phyloP scores from a whole-genome alignment of 1,140 invertebrate species.

The Mizuhopecten yessoensis region DNA sequence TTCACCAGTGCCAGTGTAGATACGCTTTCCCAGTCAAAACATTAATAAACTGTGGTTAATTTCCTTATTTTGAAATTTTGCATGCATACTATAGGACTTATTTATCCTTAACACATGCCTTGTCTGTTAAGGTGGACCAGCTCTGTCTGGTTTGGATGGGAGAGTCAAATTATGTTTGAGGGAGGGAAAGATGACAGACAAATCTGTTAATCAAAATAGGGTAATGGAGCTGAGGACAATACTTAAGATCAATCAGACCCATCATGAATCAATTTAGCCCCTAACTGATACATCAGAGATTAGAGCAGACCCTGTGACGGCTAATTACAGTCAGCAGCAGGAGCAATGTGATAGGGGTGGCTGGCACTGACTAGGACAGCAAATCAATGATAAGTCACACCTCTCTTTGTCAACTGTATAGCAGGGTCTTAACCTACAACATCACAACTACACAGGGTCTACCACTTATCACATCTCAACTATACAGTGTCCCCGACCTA shows the following conservation, averaged over 20 bases:
- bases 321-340: not conserved
- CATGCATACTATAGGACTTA: not conserved
- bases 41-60: not conserved
- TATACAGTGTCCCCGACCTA: too few relatives aligned
- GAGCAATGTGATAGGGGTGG: not conserved
- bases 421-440: not conserved
- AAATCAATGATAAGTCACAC: not conserved
- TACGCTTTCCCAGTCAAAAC: not conserved
- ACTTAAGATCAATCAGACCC: not conserved
- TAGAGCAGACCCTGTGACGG: not conserved
- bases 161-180: not conserved
- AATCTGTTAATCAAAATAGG: not conserved
- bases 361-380: not conserved
- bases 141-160: not conserved
- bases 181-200: not conserved
- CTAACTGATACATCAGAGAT: not conserved
- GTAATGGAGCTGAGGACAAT: not conserved
- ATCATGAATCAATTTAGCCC: not conserved
- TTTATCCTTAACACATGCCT: not conserved
- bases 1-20: not conserved
- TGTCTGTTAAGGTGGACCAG: not conserved
- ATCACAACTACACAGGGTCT: too few relatives aligned
- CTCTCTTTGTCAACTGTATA: not conserved
- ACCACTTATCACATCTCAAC: too few relatives aligned
- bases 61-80: slow-evolving; percentile 21